Percentiles rank a stretch among this genome's conserved stretches.
These are phyloP conservation scores for Mizuhopecten yessoensis DNA, from an alignment of 1,140 invertebrate genomes.

Conservation along the genomic window DNA sequence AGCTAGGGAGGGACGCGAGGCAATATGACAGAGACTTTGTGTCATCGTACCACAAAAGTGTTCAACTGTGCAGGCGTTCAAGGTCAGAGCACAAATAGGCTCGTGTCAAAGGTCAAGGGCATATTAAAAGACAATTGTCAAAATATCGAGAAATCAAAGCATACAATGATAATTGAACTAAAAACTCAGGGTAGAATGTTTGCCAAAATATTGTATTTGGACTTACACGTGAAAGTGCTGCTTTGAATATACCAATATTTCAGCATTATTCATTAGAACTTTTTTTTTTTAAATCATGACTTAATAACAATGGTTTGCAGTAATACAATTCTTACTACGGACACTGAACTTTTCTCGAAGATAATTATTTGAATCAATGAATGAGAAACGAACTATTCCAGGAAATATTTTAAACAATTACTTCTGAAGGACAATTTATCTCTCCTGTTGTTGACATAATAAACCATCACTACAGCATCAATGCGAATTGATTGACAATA, in stretches of 20 bases:
- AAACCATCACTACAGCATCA: not conserved
- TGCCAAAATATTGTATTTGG: constrained; percentile 18
- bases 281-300: not conserved
- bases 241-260: not conserved
- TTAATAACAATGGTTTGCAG: not conserved
- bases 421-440: too few species aligned
- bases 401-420: not conserved
- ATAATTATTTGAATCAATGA: not conserved
- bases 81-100: not conserved
- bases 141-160: not conserved
- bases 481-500: not conserved
- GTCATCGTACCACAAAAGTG: not conserved
- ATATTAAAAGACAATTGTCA: not conserved
- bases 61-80: not conserved
- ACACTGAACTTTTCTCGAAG: not conserved
- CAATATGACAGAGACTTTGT: not conserved
- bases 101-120: not conserved
- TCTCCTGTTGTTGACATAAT: not conserved
- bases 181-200: constrained; percentile 3
- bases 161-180: not conserved
- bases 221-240: constrained; percentile 37
- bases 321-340: not conserved
- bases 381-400: not conserved
- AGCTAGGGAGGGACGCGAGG: not conserved
- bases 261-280: not conserved